Conservation (phyloP, 2,113 vertebrate genomes). For the Caloenas nicobarica region DNA sequence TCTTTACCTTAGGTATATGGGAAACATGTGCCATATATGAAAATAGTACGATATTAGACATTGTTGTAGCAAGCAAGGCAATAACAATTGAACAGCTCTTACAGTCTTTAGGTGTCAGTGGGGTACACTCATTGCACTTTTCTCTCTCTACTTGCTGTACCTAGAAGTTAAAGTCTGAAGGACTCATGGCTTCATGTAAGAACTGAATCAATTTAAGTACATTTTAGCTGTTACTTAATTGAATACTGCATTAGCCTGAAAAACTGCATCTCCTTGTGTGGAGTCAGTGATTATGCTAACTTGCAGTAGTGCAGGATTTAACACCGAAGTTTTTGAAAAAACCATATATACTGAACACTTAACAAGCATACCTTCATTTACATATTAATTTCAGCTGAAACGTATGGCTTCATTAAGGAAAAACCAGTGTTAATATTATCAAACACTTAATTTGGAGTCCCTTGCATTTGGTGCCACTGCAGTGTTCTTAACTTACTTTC, state of each 20-base stretch:
- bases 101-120: not conserved
- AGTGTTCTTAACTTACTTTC: conserved; percentile 21
- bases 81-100: not conserved
- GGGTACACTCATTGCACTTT: not conserved
- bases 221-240: not conserved
- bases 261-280: not conserved
- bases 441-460: not conserved
- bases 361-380: not conserved
- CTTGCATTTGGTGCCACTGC: not conserved
- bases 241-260: not conserved
- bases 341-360: not conserved
- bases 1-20: not conserved
- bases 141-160: not conserved
- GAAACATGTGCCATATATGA: not conserved
- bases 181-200: not conserved
- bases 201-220: not conserved
- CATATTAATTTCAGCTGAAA: not conserved
- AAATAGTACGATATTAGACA: not conserved
- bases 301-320: not conserved
- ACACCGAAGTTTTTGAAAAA: not conserved
- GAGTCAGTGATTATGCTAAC: not conserved
- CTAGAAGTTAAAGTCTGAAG: not conserved
- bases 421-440: not conserved
- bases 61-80: not conserved
- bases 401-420: not conserved